Percentiles rank a stretch among this genome's conserved stretches.
Evolutionary conservation across 53 echinoderm and acorn worm species (phyloP).

Genomic region (Echinometra lucunter): DNA sequence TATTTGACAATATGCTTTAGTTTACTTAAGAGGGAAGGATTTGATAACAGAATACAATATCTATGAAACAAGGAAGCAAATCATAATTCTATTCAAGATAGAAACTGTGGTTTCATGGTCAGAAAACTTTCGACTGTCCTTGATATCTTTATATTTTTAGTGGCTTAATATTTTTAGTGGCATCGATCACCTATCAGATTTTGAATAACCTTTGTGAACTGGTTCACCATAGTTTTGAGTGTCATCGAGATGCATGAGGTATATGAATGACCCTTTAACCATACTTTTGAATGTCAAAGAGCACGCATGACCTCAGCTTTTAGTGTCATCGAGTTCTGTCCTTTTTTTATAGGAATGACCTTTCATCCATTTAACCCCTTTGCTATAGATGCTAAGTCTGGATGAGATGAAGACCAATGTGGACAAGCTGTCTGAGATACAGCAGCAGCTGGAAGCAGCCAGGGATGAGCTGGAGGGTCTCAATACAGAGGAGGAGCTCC

Average conservation of each 20-base stretch:
- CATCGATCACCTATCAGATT: too few species aligned
- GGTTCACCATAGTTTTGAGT: not conserved
- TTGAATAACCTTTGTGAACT: too few species aligned
- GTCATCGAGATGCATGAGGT: not conserved
- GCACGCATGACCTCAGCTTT: too few species aligned
- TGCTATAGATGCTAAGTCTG: conserved; percentile 90
- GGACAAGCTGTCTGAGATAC: conserved; percentile 89
- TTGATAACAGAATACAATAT: not conserved
- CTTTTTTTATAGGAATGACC: not conserved
- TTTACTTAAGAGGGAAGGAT: not conserved
- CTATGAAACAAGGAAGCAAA: conserved; percentile 36
- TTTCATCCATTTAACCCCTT: not conserved
- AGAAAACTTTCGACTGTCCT: not conserved
- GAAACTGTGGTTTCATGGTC: not conserved
- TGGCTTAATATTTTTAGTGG: not conserved
- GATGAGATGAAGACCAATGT: conserved; percentile 99
- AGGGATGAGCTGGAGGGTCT: conserved; percentile 94
- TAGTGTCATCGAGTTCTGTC: too few species aligned
- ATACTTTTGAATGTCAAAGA: too few species aligned
- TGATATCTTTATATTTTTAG: not conserved
- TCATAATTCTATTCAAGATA: not conserved
- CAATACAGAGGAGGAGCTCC: conserved; percentile 95
- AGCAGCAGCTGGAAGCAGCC: conserved; percentile 89
- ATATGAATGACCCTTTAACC: not conserved
- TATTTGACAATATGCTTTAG: not conserved